phyloP scores from a whole-genome alignment of 1,140 invertebrate genomes.

The Dermatophagoides farinae region DNA sequence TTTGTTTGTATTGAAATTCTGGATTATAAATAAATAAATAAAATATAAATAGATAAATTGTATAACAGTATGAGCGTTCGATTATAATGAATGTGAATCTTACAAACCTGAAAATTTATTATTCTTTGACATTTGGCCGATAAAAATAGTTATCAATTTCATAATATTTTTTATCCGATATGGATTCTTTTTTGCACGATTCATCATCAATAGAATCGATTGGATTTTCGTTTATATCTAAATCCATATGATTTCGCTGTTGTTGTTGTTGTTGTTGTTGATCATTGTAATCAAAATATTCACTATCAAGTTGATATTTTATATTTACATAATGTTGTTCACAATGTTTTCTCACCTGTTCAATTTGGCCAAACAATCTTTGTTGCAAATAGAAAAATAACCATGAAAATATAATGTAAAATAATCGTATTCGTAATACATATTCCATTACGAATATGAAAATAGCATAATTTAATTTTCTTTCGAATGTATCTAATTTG shows the following conservation, averaged over 20 bases:
- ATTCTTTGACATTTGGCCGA: not conserved
- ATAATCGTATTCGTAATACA: not conserved
- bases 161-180: not conserved
- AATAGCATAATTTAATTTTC: slow-evolving; percentile 3
- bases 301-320: not conserved
- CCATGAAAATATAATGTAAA: not conserved
- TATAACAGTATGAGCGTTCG: too few species aligned
- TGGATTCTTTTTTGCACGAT: not conserved
- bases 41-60: too few species aligned
- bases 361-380: not conserved
- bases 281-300: not conserved
- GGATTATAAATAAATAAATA: too few species aligned
- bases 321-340: slow-evolving; percentile 8
- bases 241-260: not conserved
- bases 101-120: too few species aligned
- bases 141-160: slow-evolving; percentile 3
- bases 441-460: slow-evolving; percentile 5
- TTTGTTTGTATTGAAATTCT: too few species aligned
- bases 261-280: too few species aligned
- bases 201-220: not conserved
- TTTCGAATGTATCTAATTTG: not conserved
- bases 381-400: slow-evolving; percentile 3
- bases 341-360: not conserved
- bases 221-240: not conserved
- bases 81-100: too few species aligned